Conservation (phyloP, 2,113 vertebrate species). For the Caranx melampygus region DNA sequence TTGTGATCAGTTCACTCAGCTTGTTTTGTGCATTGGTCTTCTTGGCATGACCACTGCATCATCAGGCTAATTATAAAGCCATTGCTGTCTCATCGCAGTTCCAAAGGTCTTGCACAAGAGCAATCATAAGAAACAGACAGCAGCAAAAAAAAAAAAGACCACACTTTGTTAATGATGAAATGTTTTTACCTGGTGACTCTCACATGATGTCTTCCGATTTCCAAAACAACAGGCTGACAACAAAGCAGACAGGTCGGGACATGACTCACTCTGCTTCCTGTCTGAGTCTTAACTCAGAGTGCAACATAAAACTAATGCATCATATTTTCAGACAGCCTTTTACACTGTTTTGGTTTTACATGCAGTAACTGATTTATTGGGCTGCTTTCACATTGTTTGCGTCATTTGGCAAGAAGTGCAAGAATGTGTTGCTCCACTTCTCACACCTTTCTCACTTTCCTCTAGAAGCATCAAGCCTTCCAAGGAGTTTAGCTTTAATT, state of each 20-base stretch:
- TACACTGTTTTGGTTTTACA: neutral
- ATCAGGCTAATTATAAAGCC: neutral
- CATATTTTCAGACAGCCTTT: neutral
- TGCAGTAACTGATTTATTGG: neutral
- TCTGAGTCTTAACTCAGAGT: neutral
- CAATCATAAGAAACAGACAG: conserved; percentile 14
- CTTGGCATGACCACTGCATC: neutral
- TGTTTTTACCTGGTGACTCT: conserved; percentile 52
- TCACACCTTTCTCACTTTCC: neutral
- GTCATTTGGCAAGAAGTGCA: neutral
- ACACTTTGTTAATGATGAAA: neutral
- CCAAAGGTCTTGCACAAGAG: conserved; percentile 36
- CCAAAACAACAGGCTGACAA: conserved; percentile 2
- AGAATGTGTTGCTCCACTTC: neutral
- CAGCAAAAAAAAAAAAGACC: neutral
- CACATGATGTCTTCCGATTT: conserved; percentile 48
- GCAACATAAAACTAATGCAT: neutral
- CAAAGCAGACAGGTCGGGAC: neutral
- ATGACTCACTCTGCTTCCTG: neutral
- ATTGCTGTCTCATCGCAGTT: neutral
- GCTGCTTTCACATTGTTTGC: neutral
- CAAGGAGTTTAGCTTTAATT: neutral
- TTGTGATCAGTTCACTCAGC: neutral
- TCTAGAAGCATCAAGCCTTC: neutral
- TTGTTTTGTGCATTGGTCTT: neutral